These are phyloP conservation scores for Cassiopea xamachana DNA, from an alignment of 30 jellyfish, hydroid and myxozoan species.

Conservation along the genomic window DNA sequence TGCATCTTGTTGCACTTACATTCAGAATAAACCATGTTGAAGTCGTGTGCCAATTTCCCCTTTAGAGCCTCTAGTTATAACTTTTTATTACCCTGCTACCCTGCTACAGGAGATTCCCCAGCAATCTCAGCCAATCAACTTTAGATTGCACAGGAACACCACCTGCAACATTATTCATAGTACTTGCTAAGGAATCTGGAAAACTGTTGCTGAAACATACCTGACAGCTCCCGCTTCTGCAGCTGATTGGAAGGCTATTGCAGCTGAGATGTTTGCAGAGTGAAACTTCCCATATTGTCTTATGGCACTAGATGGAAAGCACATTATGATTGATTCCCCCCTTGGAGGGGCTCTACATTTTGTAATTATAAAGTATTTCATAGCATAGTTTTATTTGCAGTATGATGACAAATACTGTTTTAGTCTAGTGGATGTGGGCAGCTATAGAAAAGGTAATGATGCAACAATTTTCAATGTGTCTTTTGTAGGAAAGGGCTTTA, in stretches of 20 bases:
- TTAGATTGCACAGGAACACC: conserved; percentile 48
- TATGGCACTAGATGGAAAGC: conserved; percentile 71
- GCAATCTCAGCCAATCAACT: conserved; percentile 38
- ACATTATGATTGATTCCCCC: conserved; percentile 57
- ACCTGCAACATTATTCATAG: conserved; percentile 39
- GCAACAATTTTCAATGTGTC: conserved; percentile 29
- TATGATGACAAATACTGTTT: conserved; percentile 68
- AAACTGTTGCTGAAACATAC: conserved; percentile 29
- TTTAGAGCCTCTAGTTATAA: conserved; percentile 17
- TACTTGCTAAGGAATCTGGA: conserved; percentile 61
- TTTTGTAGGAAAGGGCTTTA: conserved; percentile 14
- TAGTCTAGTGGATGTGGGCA: conserved; percentile 68
- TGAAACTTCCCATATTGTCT: conserved; percentile 71
- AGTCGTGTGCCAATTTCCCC: conserved; percentile 27
- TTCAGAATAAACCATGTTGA: conserved; percentile 42
- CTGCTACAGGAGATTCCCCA: conserved; percentile 46
- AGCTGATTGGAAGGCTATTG: conserved; percentile 42
- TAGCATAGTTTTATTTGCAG: conserved; percentile 41
- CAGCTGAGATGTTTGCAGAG: conserved; percentile 39
- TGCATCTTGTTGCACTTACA: conserved; percentile 23
- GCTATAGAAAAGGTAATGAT: conserved; percentile 56
- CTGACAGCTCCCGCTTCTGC: conserved; percentile 23
- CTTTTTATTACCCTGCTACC: conserved; percentile 19
- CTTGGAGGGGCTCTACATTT: conserved; percentile 23
- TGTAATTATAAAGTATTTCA: conserved; percentile 53